Evolutionary conservation across 2,888 invertebrate genomes (phyloP), one percentile per base, ranked within the genome.

Genomic region (Napeogenes inachia): DNA sequence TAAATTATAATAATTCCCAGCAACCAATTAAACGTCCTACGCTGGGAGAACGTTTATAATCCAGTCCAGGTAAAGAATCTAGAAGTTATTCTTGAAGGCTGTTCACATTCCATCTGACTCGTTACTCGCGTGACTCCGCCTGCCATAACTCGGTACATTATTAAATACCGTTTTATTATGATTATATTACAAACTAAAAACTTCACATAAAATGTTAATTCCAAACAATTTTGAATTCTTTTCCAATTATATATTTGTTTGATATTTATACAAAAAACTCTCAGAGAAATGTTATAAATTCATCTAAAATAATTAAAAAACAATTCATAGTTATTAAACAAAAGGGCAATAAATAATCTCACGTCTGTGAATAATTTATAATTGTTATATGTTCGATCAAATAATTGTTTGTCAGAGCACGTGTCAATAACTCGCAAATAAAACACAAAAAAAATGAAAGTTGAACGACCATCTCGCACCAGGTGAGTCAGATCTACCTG

Each of bases 361-460:
- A 35, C 56, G 13, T 35, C 56, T 30, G 54, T 60, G 12, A 54
- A 56, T 12, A 54, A 56, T 59, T 50, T 47, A 55, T 42, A 60
- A 42, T 56, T 58, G 45, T 47, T 63, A 59, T 57, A 65, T 58
- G 38, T 56, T 46, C 56, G 54, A 67, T 63, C 60, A 56, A 60
- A 65, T 62, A 62, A 59, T 71, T 66, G 70, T 70, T 69, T 66
- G 69, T 68, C 57, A 68, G 80, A 81, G 77, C 81, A 78, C 79
- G 79, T 81, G 81, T 82, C 81, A 80, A 66, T 57, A 61, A 35
- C 74, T 50, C 68, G 72, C 77, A 77, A 79, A 78, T 82, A 83
- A 85, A 82, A 82, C 82, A 84, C 79, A 83, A 81, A 85, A 81
- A 82, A 84, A 80, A 86, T 75, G 80, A 75, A 85, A 85, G 88